Conservation (phyloP, 1,140 invertebrate genomes). For the Lysiphlebus fabarum region DNA sequence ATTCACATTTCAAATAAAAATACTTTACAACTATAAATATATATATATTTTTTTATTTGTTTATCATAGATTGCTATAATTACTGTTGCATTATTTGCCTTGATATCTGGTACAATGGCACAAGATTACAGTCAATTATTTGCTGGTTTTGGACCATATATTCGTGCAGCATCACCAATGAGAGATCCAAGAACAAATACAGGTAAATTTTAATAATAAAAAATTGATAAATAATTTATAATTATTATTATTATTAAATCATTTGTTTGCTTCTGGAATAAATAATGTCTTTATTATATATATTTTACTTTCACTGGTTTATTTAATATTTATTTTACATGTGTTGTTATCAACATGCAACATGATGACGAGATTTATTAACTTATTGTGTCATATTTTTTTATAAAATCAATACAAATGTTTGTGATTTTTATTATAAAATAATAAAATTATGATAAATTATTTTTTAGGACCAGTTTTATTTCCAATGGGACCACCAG, state of each 20-base stretch:
- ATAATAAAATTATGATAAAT: background rate
- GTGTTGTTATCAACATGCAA: no score
- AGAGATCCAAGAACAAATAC: slow-evolving; percentile 50
- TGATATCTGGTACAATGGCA: slow-evolving; percentile 34
- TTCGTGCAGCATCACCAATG: slow-evolving; percentile 33
- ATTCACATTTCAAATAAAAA: slow-evolving; percentile 1
- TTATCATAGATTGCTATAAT: slow-evolving; percentile 39
- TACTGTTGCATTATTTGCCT: slow-evolving; percentile 32
- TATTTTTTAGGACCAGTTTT: slow-evolving; percentile 64
- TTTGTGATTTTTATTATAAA: no score
- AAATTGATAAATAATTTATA: slow-evolving; percentile 8
- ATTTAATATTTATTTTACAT: background rate
- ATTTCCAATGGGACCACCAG: slow-evolving; percentile 65
- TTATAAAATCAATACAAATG: no score
- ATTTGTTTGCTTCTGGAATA: slow-evolving; percentile 10
- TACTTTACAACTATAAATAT: background rate
- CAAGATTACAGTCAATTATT: slow-evolving; percentile 47
- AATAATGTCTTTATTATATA: slow-evolving; percentile 21
- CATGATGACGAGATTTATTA: no score
- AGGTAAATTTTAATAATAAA: slow-evolving; percentile 28
- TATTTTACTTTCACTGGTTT: slow-evolving; percentile 21
- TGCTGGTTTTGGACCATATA: slow-evolving; percentile 45
- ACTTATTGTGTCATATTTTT: no score
- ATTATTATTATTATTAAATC: slow-evolving; percentile 20
- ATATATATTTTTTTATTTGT: slow-evolving; percentile 4